Evolutionary conservation across 2,888 invertebrate genomes (phyloP).

Genomic region (Punctoribates punctum): DNA sequence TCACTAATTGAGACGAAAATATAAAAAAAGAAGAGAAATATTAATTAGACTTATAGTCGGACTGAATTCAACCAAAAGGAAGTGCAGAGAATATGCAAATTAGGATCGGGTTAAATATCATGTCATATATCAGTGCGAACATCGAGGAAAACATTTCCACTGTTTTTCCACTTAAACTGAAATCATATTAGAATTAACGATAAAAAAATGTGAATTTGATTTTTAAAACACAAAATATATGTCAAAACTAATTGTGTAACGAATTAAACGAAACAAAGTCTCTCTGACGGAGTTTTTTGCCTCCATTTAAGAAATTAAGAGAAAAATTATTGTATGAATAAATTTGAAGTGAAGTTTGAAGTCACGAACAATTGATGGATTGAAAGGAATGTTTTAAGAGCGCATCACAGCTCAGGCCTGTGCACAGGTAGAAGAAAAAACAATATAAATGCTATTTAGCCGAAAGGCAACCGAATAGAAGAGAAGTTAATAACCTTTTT

Average conservation of each 20-base stretch:
- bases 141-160: neutral
- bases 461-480: conserved; percentile 1
- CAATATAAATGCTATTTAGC: conserved; percentile 35
- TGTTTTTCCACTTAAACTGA: no score
- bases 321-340: conserved; percentile 18
- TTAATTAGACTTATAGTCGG: neutral
- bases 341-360: conserved; percentile 24
- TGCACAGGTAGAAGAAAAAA: neutral
- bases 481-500: conserved; percentile 32
- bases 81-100: neutral
- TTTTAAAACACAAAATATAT: conserved; percentile 7
- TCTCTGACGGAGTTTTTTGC: neutral
- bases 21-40: neutral
- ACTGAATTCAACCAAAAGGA: neutral
- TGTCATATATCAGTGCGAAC: neutral
- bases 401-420: neutral
- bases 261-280: neutral
- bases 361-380: conserved; percentile 35
- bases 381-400: neutral
- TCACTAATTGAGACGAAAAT: neutral
- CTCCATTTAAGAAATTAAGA: neutral
- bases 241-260: conserved; percentile 13
- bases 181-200: neutral
- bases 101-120: neutral
- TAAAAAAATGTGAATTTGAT: neutral